These are phyloP conservation scores for Coenonympha glycerion DNA, from an alignment of 2,888 invertebrate species.

Conservation along the genomic window DNA sequence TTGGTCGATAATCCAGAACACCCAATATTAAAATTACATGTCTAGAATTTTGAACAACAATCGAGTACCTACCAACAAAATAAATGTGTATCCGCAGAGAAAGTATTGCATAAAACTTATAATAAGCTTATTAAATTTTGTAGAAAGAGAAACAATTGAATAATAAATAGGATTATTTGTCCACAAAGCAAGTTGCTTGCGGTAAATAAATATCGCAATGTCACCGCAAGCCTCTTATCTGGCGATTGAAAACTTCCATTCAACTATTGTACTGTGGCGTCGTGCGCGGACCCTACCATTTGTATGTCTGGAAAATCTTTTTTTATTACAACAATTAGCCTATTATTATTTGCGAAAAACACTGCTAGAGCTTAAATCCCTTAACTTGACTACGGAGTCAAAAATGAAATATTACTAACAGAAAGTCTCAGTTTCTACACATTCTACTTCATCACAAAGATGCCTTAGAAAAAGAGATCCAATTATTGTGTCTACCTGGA, in stretches of 20 bases:
- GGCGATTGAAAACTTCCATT: slow-evolving; percentile 61
- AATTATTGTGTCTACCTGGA: no score
- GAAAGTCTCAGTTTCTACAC: no score
- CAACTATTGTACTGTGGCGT: slow-evolving; percentile 52
- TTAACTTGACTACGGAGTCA: neutral
- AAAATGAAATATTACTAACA: no score
- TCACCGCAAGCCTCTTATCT: slow-evolving; percentile 67
- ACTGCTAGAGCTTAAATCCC: neutral
- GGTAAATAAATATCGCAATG: slow-evolving; percentile 62
- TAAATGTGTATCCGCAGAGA: neutral
- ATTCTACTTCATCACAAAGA: no score
- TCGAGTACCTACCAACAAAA: no score
- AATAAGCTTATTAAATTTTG: slow-evolving; percentile 25
- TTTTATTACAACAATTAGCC: neutral
- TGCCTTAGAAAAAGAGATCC: no score
- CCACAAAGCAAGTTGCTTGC: slow-evolving; percentile 45
- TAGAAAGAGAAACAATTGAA: slow-evolving; percentile 46
- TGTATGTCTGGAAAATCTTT: slow-evolving; percentile 25
- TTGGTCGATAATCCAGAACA: no score
- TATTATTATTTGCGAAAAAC: no score
- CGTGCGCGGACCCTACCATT: slow-evolving; percentile 17
- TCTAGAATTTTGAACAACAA: no score
- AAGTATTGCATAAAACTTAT: slow-evolving; percentile 18
- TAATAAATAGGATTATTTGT: slow-evolving; percentile 56
- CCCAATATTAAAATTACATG: no score